phyloP scores from a whole-genome alignment of 2,113 vertebrate genomes.

The Dicaeum eximium region DNA sequence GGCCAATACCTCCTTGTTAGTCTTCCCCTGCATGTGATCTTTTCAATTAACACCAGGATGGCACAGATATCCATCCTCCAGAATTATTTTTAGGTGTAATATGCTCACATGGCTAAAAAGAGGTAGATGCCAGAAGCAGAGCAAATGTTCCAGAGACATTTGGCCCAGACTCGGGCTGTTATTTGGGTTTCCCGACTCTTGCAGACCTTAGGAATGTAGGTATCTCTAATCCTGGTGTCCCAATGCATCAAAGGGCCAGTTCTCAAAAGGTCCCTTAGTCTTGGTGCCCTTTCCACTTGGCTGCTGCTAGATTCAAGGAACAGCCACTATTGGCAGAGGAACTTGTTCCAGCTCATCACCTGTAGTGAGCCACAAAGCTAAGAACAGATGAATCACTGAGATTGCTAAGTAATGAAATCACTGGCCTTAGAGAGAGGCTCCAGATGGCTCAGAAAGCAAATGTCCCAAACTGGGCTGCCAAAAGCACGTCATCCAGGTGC shows the following conservation, averaged over 20 bases:
- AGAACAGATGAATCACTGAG: not conserved
- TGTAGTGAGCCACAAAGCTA: not conserved
- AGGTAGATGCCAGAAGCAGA: not conserved
- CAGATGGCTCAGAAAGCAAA: constrained; percentile 20
- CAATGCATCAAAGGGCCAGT: not conserved
- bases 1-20: not conserved
- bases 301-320: not conserved
- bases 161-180: not conserved
- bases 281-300: not conserved
- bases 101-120: not conserved
- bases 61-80: not conserved
- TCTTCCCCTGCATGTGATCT: not conserved
- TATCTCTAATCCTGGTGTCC: not conserved
- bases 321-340: not conserved
- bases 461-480: not conserved
- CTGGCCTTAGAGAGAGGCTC: not conserved
- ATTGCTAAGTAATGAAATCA: constrained; percentile 29
- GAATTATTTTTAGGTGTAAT: not conserved
- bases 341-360: not conserved
- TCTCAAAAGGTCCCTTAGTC: not conserved
- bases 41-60: not conserved
- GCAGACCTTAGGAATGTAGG: not conserved
- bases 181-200: not conserved
- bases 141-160: not conserved
- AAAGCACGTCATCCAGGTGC: not conserved